Conservation (phyloP, 2,888 invertebrate genomes). For the Synanthedon formicaeformis region DNA sequence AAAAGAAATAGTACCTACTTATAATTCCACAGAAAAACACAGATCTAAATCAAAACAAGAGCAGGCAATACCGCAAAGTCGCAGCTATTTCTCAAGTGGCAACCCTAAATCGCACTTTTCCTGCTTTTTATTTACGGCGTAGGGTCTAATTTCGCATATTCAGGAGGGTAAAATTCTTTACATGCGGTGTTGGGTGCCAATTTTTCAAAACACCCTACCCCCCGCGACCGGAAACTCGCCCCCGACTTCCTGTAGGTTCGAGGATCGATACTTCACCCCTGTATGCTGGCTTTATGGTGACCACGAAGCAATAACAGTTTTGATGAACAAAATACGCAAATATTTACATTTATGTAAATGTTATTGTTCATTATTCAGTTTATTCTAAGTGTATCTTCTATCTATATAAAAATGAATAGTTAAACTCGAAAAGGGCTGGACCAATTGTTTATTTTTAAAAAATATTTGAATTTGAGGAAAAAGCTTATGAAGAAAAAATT, state of each 20-base stretch:
- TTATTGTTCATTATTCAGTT: no score
- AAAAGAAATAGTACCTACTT: no score
- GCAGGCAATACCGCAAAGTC: slow-evolving; percentile 23
- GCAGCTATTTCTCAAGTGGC: slow-evolving; percentile 17
- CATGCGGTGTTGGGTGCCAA: slow-evolving; percentile 52
- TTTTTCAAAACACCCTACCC: slow-evolving; percentile 64
- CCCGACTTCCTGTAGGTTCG: slow-evolving; percentile 58
- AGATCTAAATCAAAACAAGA: slow-evolving; percentile 30
- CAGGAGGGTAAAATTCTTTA: slow-evolving; percentile 25
- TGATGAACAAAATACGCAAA: no score
- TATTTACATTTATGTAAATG: no score
- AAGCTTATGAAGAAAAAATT: no score
- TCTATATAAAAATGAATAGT: no score
- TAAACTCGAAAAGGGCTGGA: no score
- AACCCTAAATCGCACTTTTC: slow-evolving; percentile 7
- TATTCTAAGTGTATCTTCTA: no score
- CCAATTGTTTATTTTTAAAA: no score
- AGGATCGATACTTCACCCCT: slow-evolving; percentile 59
- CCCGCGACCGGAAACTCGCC: slow-evolving; percentile 44
- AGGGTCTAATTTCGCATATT: slow-evolving; percentile 27
- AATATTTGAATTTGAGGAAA: no score
- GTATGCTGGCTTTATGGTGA: slow-evolving; percentile 28
- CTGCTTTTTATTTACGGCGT: slow-evolving; percentile 17
- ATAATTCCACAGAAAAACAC: slow-evolving; percentile 10
- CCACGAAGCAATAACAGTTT: slow-evolving; percentile 17